Evolutionary conservation across 2,797 vertebrate genomes (phyloP).

Genomic region (Syngnathus acus): DNA sequence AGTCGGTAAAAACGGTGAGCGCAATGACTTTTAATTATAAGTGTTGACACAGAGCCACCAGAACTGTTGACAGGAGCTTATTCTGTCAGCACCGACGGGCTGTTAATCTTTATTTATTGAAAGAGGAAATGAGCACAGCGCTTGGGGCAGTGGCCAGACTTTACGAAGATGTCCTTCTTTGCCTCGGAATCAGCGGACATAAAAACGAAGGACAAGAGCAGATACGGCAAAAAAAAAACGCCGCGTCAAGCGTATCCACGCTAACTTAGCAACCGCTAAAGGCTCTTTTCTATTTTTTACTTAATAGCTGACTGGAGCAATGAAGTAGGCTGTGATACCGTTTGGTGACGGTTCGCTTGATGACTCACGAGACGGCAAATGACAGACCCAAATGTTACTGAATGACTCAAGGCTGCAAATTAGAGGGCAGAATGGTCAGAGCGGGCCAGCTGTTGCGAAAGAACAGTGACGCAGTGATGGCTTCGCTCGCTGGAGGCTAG

Average conservation of each 20-base stretch:
- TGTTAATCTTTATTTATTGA: slow-evolving; percentile 61
- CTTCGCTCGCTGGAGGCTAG: slow-evolving; percentile 8
- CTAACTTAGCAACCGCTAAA: neutral
- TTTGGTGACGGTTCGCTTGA: neutral
- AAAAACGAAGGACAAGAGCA: neutral
- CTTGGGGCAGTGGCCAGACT: slow-evolving; percentile 34
- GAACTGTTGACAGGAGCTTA: slow-evolving; percentile 35
- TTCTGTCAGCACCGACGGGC: slow-evolving; percentile 23
- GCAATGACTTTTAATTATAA: neutral
- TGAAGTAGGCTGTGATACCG: neutral
- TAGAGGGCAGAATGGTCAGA: slow-evolving; percentile 17
- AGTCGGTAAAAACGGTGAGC: neutral
- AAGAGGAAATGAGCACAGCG: slow-evolving; percentile 56
- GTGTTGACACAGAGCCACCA: slow-evolving; percentile 21
- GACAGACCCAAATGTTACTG: slow-evolving; percentile 8
- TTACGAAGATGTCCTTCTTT: slow-evolving; percentile 9
- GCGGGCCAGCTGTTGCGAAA: slow-evolving; percentile 22
- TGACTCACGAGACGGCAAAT: slow-evolving; percentile 9
- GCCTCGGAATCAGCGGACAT: slow-evolving; percentile 13
- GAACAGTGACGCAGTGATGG: slow-evolving; percentile 13
- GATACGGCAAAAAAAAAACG: neutral
- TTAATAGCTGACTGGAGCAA: neutral
- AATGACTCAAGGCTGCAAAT: slow-evolving; percentile 27
- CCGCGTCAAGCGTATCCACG: neutral
- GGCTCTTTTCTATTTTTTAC: neutral